phyloP scores from a whole-genome alignment of 2,888 invertebrate genomes.

The Timandra comae region DNA sequence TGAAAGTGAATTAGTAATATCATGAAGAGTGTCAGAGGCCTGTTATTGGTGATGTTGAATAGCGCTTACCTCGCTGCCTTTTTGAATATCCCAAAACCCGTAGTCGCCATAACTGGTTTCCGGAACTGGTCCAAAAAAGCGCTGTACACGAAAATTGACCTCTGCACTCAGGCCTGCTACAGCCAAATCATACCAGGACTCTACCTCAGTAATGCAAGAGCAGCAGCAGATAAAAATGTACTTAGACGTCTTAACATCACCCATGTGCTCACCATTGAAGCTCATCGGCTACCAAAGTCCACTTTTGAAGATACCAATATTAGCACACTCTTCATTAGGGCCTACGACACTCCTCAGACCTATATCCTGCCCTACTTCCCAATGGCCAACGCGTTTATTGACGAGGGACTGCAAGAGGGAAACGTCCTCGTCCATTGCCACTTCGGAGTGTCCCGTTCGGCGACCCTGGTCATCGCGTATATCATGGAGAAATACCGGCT shows the following conservation, averaged over 20 bases:
- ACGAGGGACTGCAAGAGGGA: slow-evolving; percentile 78
- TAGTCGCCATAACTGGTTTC: slow-evolving; percentile 45
- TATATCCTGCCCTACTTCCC: slow-evolving; percentile 68
- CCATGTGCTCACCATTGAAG: slow-evolving; percentile 68
- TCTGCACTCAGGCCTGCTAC: slow-evolving; percentile 62
- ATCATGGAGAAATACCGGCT: slow-evolving; percentile 92
- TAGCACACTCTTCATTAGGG: slow-evolving; percentile 65
- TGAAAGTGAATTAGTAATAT: too few relatives aligned
- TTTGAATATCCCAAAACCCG: slow-evolving; percentile 52
- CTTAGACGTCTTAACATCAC: slow-evolving; percentile 59
- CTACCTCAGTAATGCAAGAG: slow-evolving; percentile 64
- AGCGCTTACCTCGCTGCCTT: slow-evolving; percentile 54
- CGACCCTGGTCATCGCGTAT: slow-evolving; percentile 96
- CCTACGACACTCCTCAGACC: slow-evolving; percentile 62
- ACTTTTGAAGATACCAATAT: slow-evolving; percentile 53
- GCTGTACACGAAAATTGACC: slow-evolving; percentile 56
- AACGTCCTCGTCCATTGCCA: slow-evolving; percentile 95
- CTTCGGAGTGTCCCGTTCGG: slow-evolving; percentile 95
- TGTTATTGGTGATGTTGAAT: slow-evolving; percentile 56
- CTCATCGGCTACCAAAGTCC: slow-evolving; percentile 53
- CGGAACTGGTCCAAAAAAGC: slow-evolving; percentile 57
- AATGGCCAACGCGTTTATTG: slow-evolving; percentile 66
- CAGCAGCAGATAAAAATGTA: slow-evolving; percentile 51
- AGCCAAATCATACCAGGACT: slow-evolving; percentile 50
- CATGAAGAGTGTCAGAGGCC: too few relatives aligned